phyloP scores from a whole-genome alignment of 2,888 invertebrate genomes.

The Cephus spinipes region DNA sequence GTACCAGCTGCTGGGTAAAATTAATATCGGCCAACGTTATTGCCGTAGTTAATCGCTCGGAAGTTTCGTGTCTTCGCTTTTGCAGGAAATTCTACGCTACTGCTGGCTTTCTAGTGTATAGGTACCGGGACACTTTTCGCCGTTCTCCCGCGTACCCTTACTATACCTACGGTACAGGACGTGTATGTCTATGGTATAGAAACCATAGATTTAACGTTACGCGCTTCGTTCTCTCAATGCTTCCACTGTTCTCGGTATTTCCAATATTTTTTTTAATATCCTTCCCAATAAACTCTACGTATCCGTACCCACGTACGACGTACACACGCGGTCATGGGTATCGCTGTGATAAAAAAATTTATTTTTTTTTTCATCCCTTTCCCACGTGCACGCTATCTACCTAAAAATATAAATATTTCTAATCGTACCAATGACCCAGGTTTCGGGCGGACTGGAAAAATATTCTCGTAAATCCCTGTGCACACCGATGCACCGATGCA shows the following conservation, averaged over 20 bases:
- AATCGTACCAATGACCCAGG: constrained; percentile 22
- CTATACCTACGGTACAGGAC: background rate
- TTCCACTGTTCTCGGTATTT: background rate
- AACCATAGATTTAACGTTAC: background rate
- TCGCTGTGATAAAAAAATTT: background rate
- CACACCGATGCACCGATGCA: background rate
- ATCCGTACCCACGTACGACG: background rate
- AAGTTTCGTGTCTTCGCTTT: background rate
- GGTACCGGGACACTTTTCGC: background rate
- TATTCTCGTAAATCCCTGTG: constrained; percentile 15
- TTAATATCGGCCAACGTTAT: constrained; percentile 26
- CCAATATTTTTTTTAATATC: background rate
- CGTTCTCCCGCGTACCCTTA: background rate
- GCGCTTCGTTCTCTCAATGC: background rate
- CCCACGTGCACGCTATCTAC: constrained; percentile 23
- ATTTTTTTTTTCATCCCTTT: background rate
- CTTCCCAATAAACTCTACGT: background rate
- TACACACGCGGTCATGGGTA: background rate
- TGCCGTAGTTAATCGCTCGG: constrained; percentile 4
- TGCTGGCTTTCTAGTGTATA: background rate
- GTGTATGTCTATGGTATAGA: background rate
- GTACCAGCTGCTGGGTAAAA: constrained; percentile 30
- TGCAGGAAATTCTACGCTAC: background rate
- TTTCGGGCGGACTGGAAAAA: constrained; percentile 8
- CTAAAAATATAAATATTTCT: constrained; percentile 37